Conservation (phyloP, 2,888 invertebrate species). For the Stenurella melanura region DNA sequence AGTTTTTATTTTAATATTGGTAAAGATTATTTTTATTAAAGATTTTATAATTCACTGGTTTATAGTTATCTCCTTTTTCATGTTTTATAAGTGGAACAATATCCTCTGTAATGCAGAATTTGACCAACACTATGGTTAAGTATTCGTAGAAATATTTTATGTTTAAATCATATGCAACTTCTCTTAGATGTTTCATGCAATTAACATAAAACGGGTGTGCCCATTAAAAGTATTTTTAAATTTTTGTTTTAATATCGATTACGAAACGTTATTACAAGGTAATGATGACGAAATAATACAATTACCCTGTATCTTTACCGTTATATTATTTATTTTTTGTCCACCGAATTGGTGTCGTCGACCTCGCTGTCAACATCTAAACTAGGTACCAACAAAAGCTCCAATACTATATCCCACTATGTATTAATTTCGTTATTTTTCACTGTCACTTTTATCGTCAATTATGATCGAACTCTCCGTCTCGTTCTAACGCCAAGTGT, state of each 20-base stretch:
- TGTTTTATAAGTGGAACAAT: too few species aligned
- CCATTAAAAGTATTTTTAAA: constrained; percentile 13
- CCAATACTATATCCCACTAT: constrained; percentile 43
- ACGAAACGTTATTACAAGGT: constrained; percentile 40
- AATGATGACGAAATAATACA: constrained; percentile 48
- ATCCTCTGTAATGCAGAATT: too few species aligned
- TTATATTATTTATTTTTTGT: constrained; percentile 49
- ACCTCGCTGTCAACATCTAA: constrained; percentile 56
- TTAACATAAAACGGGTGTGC: constrained; percentile 10
- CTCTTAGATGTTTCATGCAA: not conserved
- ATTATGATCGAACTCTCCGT: constrained; percentile 51
- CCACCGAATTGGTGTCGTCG: constrained; percentile 61
- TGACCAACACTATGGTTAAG: too few species aligned
- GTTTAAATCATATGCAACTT: not conserved
- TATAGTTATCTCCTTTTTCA: too few species aligned
- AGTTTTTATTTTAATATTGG: too few species aligned
- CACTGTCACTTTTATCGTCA: constrained; percentile 67
- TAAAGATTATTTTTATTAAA: too few species aligned
- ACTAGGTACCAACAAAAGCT: constrained; percentile 40
- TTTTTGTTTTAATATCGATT: constrained; percentile 35
- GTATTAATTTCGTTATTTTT: constrained; percentile 63
- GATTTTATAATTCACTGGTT: too few species aligned
- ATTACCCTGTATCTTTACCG: constrained; percentile 50
- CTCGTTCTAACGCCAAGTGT: constrained; percentile 49
- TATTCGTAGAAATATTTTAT: too few species aligned